Conservation (phyloP, 2,113 vertebrate genomes). For the Stercorarius parasiticus region DNA sequence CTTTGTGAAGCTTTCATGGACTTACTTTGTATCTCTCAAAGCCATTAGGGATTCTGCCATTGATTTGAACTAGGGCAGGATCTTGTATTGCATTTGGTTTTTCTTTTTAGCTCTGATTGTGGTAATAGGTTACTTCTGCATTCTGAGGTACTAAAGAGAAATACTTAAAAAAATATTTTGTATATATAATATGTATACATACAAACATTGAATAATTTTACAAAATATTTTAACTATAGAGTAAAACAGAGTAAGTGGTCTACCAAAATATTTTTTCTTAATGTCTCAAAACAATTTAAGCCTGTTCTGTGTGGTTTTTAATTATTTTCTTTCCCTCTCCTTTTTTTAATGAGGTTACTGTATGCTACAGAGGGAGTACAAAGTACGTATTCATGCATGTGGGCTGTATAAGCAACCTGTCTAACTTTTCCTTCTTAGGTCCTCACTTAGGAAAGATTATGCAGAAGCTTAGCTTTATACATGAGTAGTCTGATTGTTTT, state of each 20-base stretch:
- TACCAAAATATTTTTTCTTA: background rate
- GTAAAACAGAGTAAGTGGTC: background rate
- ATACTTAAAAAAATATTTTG: background rate
- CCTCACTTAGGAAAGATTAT: conserved; percentile 16
- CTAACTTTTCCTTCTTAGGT: conserved; percentile 19
- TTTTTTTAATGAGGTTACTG: conserved; percentile 9
- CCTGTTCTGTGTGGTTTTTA: conserved; percentile 5
- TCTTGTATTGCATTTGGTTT: background rate
- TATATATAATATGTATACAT: accelerated
- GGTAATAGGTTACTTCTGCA: background rate
- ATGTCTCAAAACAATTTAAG: background rate
- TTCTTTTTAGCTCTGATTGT: background rate
- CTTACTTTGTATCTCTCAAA: background rate
- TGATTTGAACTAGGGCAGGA: background rate
- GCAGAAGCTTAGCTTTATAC: background rate
- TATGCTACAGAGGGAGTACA: background rate
- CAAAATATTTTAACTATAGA: background rate
- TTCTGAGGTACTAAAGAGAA: background rate
- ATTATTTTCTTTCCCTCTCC: conserved; percentile 21
- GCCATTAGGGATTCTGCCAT: background rate
- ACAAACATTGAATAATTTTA: background rate
- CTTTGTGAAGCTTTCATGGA: background rate
- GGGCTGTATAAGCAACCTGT: conserved; percentile 9
- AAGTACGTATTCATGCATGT: background rate
- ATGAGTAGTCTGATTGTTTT: background rate